phyloP scores from a whole-genome alignment of 2,888 invertebrate species.

The Cantharis nigra region DNA sequence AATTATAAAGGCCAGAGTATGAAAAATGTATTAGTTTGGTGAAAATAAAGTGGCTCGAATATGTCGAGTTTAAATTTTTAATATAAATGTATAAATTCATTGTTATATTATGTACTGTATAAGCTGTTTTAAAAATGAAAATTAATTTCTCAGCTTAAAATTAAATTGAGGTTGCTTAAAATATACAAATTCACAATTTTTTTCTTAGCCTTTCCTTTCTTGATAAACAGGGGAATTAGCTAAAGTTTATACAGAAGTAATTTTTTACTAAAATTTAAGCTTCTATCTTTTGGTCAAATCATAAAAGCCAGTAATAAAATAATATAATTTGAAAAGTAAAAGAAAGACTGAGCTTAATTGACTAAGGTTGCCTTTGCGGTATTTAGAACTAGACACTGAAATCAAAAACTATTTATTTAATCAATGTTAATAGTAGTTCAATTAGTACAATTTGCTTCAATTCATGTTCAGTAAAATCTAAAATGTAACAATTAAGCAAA shows the following conservation, averaged over 20 bases:
- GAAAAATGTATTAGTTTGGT: neutral
- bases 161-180: neutral
- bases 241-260: neutral
- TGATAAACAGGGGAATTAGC: neutral
- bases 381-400: neutral
- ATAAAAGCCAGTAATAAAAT: neutral
- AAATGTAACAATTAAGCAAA: neutral
- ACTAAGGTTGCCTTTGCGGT: neutral
- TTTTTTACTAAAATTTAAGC: neutral
- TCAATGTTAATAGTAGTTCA: neutral
- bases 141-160: neutral
- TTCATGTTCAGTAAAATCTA: neutral
- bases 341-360: neutral
- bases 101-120: neutral
- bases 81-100: neutral
- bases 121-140: neutral
- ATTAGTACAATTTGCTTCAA: neutral
- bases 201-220: neutral
- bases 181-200: neutral
- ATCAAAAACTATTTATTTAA: neutral
- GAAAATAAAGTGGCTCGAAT: neutral
- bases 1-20: slow-evolving; percentile 1
- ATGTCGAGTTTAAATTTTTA: neutral
- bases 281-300: neutral
- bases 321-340: neutral